Evolutionary conservation across 1,140 invertebrate species (phyloP), one percentile per base, ranked within the genome.

Genomic region (Amyelois transitella): DNA sequence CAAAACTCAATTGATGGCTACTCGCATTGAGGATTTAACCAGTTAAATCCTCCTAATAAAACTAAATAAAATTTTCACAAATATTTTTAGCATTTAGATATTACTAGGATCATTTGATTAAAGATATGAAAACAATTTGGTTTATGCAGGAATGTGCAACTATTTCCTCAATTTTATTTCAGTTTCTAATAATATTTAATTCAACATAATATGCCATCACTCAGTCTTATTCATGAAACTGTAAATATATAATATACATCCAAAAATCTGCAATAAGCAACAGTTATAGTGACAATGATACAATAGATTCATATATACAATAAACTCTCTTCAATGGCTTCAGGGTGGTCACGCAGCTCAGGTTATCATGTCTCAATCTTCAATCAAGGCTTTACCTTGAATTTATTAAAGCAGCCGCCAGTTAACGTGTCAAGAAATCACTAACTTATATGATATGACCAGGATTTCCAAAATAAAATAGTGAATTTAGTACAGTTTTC

Each of bases 191-290:
- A 55, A 68, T 64, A 72, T 44, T 19, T 51, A 24, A 54, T n/a
- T 52, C 47, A 62, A 75, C 65, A 57, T 77, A 75, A 72, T 72
- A 77, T 75, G 73, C 71, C 73, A 72, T 70, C 76, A 70, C 61
- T 84, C 81, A 82, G 81, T 85, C 81, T 85, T 82, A 75, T 81
- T 70, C 60, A 64, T 69, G 64, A 64, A 76, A 70, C 66, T 73
- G 64, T 75, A 69, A 65, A 74, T 70, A 75, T 65, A 72, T 65
- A 61, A 66, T 62, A 64, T 58, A 69, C 61, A 64, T 75, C 55
- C 60, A 72, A 72, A 72, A 67, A 62, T 70, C 62, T 63, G 65
- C 64, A 69, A 75, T 68, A 77, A 71, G 67, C 64, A 75, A 77
- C 65, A 77, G 60, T 64, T 64, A 52, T 20, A 55, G 49, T 64